Base-by-base conservation (phyloP, 2,113 vertebrate species). In the Oryzias celebensis region DNA sequence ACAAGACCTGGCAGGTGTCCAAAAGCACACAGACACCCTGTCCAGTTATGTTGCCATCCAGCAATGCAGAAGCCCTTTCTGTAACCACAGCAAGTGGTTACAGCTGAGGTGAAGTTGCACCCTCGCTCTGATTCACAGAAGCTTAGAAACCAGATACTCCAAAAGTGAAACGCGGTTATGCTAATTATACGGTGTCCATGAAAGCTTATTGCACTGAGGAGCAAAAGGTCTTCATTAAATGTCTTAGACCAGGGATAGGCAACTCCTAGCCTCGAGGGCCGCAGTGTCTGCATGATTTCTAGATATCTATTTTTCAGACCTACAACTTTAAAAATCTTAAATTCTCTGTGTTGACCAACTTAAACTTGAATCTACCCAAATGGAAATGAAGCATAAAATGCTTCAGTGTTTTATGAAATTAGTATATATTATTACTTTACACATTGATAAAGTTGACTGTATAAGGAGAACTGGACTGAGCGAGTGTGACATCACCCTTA, bases 1-100 rank as follows among this genome's bases (percentile, higher is more conserved):
- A 83, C 77, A 78, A 78, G 66, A 62, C 72, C 48, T 83, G 79
- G 83, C 78, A 73, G 70, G 47, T 1, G 4, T 57, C 74, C 81
- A 87, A 26, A 81, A 54, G 69, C 48, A 41, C 72, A 44, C 23
- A 24, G 67, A 81, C 73, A 82, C 82, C 68, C 61, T 68, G 75
- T 72, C 61, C 66, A 77, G 47, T 53, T 61, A 76, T 73, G 78
- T 64, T 68, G 49, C 71, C 57, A 59, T 65, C 51, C 59, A 56
- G 17, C 54, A 46, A 26, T 7, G 52, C 59, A 48, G 42, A n/a
- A 20, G 12, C n/a, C 41, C 47, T 15, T 13, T 65, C 24, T 76
- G 59, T 36, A 52, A 68, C 1, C 7, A 44, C 0, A 48, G 58
- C 15, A 31, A 24, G 46, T 20, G 10, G 16, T 65, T 59, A 14